These are phyloP conservation scores for Aplodontia rufa DNA, from an alignment of 2,113 vertebrate species.

Conservation along the genomic window DNA sequence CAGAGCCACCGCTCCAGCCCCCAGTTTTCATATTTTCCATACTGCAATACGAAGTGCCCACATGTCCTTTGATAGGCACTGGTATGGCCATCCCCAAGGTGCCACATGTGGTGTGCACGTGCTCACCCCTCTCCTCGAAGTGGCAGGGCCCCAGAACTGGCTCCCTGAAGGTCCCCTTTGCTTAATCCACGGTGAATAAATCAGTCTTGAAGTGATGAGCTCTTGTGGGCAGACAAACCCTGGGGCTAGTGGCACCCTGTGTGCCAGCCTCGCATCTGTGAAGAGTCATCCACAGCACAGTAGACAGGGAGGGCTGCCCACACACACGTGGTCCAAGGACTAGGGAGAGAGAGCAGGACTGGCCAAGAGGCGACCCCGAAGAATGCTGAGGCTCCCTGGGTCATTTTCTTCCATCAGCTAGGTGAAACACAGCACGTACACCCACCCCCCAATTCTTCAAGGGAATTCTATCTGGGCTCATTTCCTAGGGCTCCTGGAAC, in stretches of 20 bases:
- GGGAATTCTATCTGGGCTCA: neutral
- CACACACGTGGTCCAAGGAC: neutral
- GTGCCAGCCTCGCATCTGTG: neutral
- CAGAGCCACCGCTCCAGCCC: too few species aligned
- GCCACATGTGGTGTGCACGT: accelerated
- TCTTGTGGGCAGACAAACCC: neutral
- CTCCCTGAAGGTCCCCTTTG: neutral
- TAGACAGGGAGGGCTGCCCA: neutral
- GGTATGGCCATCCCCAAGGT: neutral
- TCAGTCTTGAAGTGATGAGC: neutral
- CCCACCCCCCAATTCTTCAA: neutral
- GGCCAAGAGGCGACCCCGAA: accelerated
- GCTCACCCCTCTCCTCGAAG: neutral
- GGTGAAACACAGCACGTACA: neutral
- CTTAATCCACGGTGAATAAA: neutral
- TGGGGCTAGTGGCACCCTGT: too few species aligned
- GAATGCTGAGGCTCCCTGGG: neutral
- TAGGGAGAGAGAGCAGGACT: neutral
- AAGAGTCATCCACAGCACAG: neutral
- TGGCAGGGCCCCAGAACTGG: neutral
- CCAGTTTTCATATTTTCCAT: too few species aligned
- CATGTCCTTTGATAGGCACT: neutral
- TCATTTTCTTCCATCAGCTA: neutral
- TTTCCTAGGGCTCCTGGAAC: neutral
- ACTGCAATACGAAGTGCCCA: too few species aligned